phyloP scores from a whole-genome alignment of 2,888 invertebrate species.

The Torymus aiolomorphi region DNA sequence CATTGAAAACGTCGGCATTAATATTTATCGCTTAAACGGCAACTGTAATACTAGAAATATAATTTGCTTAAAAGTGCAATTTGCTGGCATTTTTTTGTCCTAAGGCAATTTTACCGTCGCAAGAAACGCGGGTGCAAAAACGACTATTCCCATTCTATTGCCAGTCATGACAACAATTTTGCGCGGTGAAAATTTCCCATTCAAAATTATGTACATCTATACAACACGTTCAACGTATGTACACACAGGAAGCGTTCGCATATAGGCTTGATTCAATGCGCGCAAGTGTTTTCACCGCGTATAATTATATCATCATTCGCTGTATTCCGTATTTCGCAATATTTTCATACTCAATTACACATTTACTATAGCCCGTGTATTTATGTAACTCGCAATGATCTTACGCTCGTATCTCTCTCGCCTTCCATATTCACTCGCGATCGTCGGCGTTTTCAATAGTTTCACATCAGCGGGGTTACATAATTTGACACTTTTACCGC shows the following conservation, averaged over 20 bases:
- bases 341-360: conserved; percentile 9
- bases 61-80: background rate
- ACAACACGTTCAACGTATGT: too few relatives aligned
- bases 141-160: too few relatives aligned
- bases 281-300: background rate
- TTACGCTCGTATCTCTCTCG: background rate
- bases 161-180: too few relatives aligned
- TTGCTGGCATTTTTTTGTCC: too few relatives aligned
- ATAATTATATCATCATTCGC: background rate
- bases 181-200: too few relatives aligned
- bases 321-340: background rate
- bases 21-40: conserved; percentile 5
- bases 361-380: conserved; percentile 1
- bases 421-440: background rate
- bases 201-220: too few relatives aligned
- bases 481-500: conserved; percentile 34
- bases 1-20: conserved; percentile 8
- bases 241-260: too few relatives aligned
- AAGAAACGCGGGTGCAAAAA: too few relatives aligned
- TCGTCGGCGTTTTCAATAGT: background rate
- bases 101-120: too few relatives aligned
- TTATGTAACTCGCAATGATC: conserved; percentile 7
- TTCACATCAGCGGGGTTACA: conserved; percentile 29
- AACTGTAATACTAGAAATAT: background rate
- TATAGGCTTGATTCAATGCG: too few relatives aligned